Evolutionary conservation across 2,797 vertebrate species (phyloP).

Genomic region (Smutsia temminckii): DNA sequence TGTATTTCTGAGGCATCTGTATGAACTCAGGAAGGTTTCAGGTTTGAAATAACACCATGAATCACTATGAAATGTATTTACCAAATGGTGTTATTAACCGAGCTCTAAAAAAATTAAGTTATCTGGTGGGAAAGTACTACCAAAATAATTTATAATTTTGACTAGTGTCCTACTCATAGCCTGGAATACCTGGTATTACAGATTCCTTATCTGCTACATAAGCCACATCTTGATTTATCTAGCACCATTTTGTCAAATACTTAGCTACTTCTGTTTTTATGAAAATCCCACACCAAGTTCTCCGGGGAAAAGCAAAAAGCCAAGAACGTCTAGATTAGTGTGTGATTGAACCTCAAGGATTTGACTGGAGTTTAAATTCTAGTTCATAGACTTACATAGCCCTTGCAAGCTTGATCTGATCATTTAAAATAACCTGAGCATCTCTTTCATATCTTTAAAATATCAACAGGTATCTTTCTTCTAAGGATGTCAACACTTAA

Average conservation of each 20-base stretch:
- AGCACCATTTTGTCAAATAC: background rate
- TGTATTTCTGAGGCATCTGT: background rate
- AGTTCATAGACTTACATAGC: background rate
- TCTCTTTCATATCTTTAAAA: conserved; percentile 3
- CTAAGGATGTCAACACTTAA: background rate
- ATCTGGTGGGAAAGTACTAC: background rate
- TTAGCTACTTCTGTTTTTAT: background rate
- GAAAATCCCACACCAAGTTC: background rate
- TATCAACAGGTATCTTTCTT: background rate
- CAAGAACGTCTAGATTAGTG: background rate
- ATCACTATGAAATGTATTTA: background rate
- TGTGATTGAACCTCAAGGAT: background rate
- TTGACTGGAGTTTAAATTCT: background rate
- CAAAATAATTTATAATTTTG: conserved; percentile 19
- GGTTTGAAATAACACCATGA: background rate
- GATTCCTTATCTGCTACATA: background rate
- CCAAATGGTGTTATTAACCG: background rate
- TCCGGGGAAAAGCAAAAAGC: background rate
- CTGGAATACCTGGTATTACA: background rate
- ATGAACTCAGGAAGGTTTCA: background rate
- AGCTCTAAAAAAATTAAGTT: background rate
- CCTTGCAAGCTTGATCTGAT: background rate
- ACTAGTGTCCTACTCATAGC: background rate
- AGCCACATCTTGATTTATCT: background rate
- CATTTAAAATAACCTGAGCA: background rate